A percentile compares a stretch with the other conserved stretches of the same genome.
Evolutionary conservation across 1,140 invertebrate species (phyloP).

Genomic region (Brachionus sp.): DNA sequence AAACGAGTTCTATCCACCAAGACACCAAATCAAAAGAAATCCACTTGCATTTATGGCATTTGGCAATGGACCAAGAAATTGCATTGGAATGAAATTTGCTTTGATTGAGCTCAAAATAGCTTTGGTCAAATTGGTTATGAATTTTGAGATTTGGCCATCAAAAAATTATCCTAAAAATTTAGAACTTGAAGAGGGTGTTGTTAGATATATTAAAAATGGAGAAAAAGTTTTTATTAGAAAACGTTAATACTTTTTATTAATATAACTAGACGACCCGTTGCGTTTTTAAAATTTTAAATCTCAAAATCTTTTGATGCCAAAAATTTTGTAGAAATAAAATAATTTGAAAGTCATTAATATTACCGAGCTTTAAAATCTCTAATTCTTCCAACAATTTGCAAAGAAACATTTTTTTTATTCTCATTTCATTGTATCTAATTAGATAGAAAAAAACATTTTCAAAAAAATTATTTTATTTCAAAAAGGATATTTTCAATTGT

Average conservation of each 20-base stretch:
- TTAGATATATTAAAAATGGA: not conserved
- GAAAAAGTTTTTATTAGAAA: not conserved
- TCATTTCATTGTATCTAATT: too few relatives aligned
- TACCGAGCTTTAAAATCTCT: too few relatives aligned
- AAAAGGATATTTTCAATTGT: too few relatives aligned
- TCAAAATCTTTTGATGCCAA: too few relatives aligned
- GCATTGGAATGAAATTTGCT: constrained; percentile 55
- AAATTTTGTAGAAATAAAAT: too few relatives aligned
- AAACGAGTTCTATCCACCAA: constrained; percentile 53
- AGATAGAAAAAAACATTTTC: too few relatives aligned
- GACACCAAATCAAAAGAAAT: constrained; percentile 47
- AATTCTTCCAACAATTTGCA: too few relatives aligned
- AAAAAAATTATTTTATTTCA: too few relatives aligned
- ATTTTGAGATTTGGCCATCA: constrained; percentile 48
- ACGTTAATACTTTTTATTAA: not conserved
- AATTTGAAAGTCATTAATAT: too few relatives aligned
- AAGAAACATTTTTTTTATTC: too few relatives aligned
- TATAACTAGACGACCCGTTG: too few relatives aligned
- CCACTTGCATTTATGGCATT: constrained; percentile 56
- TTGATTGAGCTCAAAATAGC: constrained; percentile 54
- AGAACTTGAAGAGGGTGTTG: not conserved
- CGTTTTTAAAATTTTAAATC: too few relatives aligned
- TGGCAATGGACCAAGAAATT: constrained; percentile 57
- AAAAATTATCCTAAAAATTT: not conserved
- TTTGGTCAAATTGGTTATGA: constrained; percentile 50